Base-by-base conservation (phyloP, 1,140 invertebrate species). In the Sycobia sp. region DNA sequence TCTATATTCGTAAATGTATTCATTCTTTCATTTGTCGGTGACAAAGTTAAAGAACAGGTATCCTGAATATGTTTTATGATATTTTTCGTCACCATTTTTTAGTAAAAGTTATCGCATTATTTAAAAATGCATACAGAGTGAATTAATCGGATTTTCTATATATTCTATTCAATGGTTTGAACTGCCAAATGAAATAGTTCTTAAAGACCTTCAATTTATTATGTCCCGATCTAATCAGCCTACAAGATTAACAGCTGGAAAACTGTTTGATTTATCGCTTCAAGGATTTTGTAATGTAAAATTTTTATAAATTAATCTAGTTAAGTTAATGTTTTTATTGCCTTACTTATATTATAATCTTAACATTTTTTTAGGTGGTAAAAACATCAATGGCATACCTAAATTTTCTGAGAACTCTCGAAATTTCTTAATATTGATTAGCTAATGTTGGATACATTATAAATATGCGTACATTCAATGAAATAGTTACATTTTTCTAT, bases 381-480 rank as follows among this genome's bases (percentile, higher is more conserved):
- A 77, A 77, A 55, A 75, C 74, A 13, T 76, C 75, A 11, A 71
- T 71, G 25, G 74, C 73, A 1, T 77, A 77, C 47, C 55, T 77
- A 9, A 77, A 77, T 55, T 76, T 77, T 43, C 65, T 76, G 2
- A 69, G 71, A 58, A 67, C 71, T 13, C 51, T 77, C 14, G 67
- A 66, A 18, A 66, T 66, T 36, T 55, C 57, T 1, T 51, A 66
- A 55, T 10, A 1, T 27, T 20, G 18, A 20, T 20, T 20, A 5
- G 5, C n/a, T 41, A 11, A 10, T 16, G 7, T 41, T 41, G 8
- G 7, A 41, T 4, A 7, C 5, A 34, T 7, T 34, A 34, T 34
- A 34, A 7, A 34, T 5, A 34, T 34, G 11, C 32, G 32, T 34
- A 34, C 32, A 34, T 34, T 5, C 11, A n/a, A n/a, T n/a, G n/a